A percentile compares a stretch with the other conserved stretches of the same genome.
Conservation (phyloP, 2,113 vertebrate species). For the Gnathochromis pfefferi region DNA sequence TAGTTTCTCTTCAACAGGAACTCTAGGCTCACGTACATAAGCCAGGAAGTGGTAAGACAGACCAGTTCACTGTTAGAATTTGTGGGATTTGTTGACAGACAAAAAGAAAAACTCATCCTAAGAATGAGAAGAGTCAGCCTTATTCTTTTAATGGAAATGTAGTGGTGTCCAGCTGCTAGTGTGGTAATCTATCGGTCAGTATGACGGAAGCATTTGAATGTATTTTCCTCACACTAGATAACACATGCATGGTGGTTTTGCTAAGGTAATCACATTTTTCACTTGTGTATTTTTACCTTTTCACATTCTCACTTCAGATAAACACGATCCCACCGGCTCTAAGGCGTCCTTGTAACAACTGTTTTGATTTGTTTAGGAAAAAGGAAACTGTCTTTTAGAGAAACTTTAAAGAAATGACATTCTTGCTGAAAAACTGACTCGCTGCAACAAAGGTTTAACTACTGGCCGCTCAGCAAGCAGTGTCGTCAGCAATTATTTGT, state of each 20-base stretch:
- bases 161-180: background rate
- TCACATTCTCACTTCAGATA: background rate
- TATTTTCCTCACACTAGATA: constrained; percentile 8
- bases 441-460: background rate
- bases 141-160: background rate
- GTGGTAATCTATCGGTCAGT: background rate
- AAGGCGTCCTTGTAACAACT: background rate
- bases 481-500: accelerated
- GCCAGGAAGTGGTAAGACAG: background rate
- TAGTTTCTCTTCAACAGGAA: background rate
- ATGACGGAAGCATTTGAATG: constrained; percentile 21
- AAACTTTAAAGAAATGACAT: background rate
- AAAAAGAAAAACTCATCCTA: background rate
- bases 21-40: background rate
- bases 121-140: background rate
- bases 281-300: background rate
- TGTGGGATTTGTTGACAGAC: background rate
- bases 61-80: background rate
- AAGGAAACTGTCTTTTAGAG: background rate
- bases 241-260: background rate
- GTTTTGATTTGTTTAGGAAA: background rate
- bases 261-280: background rate
- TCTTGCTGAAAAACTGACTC: background rate
- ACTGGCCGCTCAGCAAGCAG: background rate
- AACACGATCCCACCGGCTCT: background rate